Evolutionary conservation across 2,888 invertebrate species (phyloP).

Genomic region (Epistrophe grossulariae): DNA sequence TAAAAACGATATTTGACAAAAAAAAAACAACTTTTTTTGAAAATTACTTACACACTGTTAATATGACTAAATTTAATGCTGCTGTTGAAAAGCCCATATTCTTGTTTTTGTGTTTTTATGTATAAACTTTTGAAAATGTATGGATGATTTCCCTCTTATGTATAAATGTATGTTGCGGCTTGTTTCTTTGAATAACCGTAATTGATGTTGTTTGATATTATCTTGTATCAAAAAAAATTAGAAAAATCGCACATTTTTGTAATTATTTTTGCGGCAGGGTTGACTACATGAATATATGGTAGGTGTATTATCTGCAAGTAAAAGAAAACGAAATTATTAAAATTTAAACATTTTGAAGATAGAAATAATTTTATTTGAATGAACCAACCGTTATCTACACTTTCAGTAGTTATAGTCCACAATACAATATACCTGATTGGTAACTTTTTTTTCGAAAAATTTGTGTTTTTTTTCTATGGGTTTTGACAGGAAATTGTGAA

Average conservation of each 20-base stretch:
- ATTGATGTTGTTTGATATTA: slow-evolving; percentile 27
- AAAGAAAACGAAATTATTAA: not conserved
- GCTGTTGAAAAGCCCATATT: slow-evolving; percentile 54
- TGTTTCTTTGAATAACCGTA: not conserved
- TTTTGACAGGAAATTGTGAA: no score
- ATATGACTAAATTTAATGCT: slow-evolving; percentile 39
- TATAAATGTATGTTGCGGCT: not conserved
- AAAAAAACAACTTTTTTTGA: not conserved
- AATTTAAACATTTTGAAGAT: no score
- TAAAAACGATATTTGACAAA: no score
- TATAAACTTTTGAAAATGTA: not conserved
- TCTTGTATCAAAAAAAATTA: slow-evolving; percentile 52
- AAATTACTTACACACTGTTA: slow-evolving; percentile 62
- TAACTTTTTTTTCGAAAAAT: no score
- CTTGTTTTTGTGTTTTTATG: slow-evolving; percentile 3
- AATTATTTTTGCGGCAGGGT: slow-evolving; percentile 13
- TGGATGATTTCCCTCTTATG: not conserved
- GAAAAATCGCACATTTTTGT: no score
- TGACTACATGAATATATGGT: slow-evolving; percentile 47
- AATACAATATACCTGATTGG: no score
- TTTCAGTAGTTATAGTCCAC: no score
- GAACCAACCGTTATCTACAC: no score
- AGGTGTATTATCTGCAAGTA: slow-evolving; percentile 32
- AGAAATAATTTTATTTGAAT: no score
- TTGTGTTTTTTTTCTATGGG: no score